These are phyloP conservation scores for Lagria hirta DNA, from an alignment of 2,888 invertebrate species.

Conservation along the genomic window DNA sequence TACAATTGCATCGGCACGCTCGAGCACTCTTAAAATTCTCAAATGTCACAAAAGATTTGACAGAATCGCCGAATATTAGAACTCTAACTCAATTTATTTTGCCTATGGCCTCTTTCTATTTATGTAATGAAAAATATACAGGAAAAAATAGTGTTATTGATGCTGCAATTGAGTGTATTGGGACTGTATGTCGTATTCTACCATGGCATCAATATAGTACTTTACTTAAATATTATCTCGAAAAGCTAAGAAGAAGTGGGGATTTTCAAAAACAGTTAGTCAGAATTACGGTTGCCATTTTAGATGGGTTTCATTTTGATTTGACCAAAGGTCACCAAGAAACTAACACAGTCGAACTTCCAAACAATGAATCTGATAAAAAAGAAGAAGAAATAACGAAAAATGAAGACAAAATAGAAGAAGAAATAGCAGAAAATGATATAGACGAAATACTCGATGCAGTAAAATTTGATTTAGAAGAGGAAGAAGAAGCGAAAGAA, in stretches of 20 bases:
- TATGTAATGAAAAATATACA: conserved; percentile 74
- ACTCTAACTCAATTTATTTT: conserved; percentile 82
- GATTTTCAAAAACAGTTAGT: conserved; percentile 85
- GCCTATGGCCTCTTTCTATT: conserved; percentile 78
- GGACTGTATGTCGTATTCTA: conserved; percentile 72
- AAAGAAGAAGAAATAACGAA: conserved; percentile 43
- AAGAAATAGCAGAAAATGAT: conserved; percentile 34
- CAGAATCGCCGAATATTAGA: conserved; percentile 63
- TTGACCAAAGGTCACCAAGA: conserved; percentile 60
- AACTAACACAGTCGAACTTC: conserved; percentile 1
- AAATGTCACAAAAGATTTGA: conserved; percentile 63
- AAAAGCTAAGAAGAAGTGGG: conserved; percentile 68
- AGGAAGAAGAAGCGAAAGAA: conserved; percentile 44
- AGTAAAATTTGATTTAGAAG: conserved; percentile 55
- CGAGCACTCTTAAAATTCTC: conserved; percentile 79
- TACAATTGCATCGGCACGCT: conserved; percentile 82
- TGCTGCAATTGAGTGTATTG: conserved; percentile 79
- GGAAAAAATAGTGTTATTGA: conserved; percentile 81
- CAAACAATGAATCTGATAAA: conserved; percentile 44
- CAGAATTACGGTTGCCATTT: conserved; percentile 71
- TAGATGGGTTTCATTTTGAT: conserved; percentile 93
- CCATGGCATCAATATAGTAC: conserved; percentile 91
- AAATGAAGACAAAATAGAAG: conserved; percentile 28
- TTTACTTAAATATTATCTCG: conserved; percentile 77
- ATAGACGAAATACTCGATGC: conserved; percentile 19